Conservation (phyloP, 2,113 vertebrate species). For the Chaenogobius annularis region DNA sequence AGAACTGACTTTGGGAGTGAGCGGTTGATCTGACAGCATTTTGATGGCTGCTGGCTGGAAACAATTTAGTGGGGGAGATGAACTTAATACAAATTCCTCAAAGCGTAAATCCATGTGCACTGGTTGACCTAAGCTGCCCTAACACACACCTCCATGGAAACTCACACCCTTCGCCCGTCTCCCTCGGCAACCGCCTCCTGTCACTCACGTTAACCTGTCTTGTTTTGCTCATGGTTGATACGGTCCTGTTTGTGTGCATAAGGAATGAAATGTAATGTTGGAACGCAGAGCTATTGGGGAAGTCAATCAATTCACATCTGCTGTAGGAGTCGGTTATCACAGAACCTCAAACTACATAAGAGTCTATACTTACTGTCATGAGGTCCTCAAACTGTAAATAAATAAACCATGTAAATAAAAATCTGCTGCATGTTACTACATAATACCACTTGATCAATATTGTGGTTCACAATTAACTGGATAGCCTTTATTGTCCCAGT, state of each 20-base stretch:
- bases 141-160: slow-evolving; percentile 51
- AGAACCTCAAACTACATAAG: slow-evolving; percentile 34
- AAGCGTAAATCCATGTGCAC: slow-evolving; percentile 45
- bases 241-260: slow-evolving; percentile 55
- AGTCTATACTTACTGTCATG: no score
- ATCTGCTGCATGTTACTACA: no score
- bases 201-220: slow-evolving; percentile 56
- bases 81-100: slow-evolving; percentile 69
- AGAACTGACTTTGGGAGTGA: slow-evolving; percentile 31
- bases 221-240: slow-evolving; percentile 35
- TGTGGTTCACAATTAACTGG: no score
- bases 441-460: no score
- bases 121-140: slow-evolving; percentile 47
- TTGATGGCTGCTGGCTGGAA: slow-evolving; percentile 69
- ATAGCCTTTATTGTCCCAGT: no score
- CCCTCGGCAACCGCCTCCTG: slow-evolving; percentile 38
- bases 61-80: slow-evolving; percentile 56
- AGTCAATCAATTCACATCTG: slow-evolving; percentile 49
- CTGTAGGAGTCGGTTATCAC: slow-evolving; percentile 43
- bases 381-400: no score
- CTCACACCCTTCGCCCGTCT: slow-evolving; percentile 27
- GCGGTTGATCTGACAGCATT: slow-evolving; percentile 60
- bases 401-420: no score
- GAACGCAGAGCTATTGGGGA: slow-evolving; percentile 29
- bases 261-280: slow-evolving; percentile 41